A percentile compares a stretch with the other conserved stretches of the same genome.
These are phyloP conservation scores for Porites lutea DNA, from an alignment of 64 coral and sea anemone genomes.

Conservation along the genomic window DNA sequence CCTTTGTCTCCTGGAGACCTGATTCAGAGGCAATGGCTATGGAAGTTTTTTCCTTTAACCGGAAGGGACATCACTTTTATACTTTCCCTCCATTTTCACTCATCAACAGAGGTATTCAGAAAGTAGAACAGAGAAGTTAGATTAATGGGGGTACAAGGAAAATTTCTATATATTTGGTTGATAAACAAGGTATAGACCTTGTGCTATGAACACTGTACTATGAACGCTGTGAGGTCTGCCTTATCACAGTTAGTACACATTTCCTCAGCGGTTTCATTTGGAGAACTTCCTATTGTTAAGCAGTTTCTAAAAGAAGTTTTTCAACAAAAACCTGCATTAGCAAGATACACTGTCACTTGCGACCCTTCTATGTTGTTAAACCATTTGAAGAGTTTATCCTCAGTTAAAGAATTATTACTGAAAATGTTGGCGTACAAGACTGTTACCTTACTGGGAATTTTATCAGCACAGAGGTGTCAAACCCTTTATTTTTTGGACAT, in stretches of 20 bases:
- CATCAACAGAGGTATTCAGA: constrained; percentile 27
- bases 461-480: constrained; percentile 57
- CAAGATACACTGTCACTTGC: constrained; percentile 65
- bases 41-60: constrained; percentile 29
- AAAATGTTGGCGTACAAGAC: constrained; percentile 62
- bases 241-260: constrained; percentile 52
- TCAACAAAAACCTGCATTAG: constrained; percentile 64
- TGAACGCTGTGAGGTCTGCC: constrained; percentile 46
- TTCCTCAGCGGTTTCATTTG: constrained; percentile 39
- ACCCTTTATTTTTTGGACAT: constrained; percentile 64
- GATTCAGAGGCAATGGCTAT: constrained; percentile 47
- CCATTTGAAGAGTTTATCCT: constrained; percentile 32
- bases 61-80: constrained; percentile 40
- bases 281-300: constrained; percentile 52
- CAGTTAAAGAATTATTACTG: constrained; percentile 9
- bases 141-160: too few relatives aligned
- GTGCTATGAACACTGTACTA: too few relatives aligned
- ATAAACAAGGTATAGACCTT: constrained; percentile 17
- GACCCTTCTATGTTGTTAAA: constrained; percentile 47
- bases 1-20: constrained; percentile 39
- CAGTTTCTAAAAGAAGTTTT: constrained; percentile 63
- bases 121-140: background rate
- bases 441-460: background rate
- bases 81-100: constrained; percentile 55
- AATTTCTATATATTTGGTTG: too few relatives aligned